These are phyloP conservation scores for Pardalotus punctatus DNA, from an alignment of 2,113 vertebrate species.

Conservation along the genomic window DNA sequence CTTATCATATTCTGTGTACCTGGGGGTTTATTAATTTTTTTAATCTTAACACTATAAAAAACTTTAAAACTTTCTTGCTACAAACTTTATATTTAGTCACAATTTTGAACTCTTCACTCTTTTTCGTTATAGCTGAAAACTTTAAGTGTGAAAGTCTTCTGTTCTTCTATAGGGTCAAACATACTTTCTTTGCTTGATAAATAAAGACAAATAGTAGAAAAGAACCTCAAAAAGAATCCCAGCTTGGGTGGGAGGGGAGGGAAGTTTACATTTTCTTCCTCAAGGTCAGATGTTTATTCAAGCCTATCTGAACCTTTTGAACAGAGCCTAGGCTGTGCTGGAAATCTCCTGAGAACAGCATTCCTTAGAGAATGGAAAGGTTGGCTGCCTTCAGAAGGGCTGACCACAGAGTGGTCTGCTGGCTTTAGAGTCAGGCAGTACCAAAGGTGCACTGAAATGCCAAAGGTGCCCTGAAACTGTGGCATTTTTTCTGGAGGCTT, in stretches of 20 bases:
- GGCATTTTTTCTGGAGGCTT: too few species aligned
- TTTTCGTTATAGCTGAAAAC: neutral
- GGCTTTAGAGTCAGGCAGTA: neutral
- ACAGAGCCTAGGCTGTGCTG: neutral
- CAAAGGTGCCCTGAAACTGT: too few species aligned
- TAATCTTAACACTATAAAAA: neutral
- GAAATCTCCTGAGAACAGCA: neutral
- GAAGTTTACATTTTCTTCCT: slow-evolving; percentile 9
- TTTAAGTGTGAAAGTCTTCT: neutral
- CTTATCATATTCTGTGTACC: neutral
- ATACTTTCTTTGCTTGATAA: neutral
- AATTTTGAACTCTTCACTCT: neutral
- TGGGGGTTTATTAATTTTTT: neutral
- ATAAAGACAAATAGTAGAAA: slow-evolving; percentile 28
- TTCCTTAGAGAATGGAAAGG: neutral
- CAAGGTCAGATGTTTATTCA: slow-evolving; percentile 42
- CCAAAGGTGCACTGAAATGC: neutral
- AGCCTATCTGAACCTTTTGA: slow-evolving; percentile 22
- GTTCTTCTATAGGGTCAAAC: neutral
- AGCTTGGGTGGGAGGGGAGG: neutral
- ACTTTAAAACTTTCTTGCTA: neutral
- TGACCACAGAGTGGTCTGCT: accelerated
- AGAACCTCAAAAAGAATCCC: slow-evolving; percentile 4
- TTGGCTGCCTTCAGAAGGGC: neutral
- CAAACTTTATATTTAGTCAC: neutral